A percentile compares a stretch with the other conserved stretches of the same genome.
These are phyloP conservation scores for Chaunax sp. DNA, from an alignment of 2,797 vertebrate genomes.

Conservation along the genomic window DNA sequence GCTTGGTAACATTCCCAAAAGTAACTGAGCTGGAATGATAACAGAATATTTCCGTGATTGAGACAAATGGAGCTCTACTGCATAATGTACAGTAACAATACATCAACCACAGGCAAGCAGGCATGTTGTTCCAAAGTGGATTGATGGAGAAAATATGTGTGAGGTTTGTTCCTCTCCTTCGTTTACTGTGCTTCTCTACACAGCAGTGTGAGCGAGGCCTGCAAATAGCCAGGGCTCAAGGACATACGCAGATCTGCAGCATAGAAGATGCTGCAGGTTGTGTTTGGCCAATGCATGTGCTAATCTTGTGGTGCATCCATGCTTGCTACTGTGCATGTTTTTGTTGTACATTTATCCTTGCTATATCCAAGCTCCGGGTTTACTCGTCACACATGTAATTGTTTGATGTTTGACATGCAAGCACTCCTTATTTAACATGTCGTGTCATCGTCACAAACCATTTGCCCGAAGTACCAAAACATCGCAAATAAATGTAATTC, in stretches of 20 bases:
- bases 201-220: conserved; percentile 4
- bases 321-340: too few species aligned
- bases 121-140: conserved; percentile 52
- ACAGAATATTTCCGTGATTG: conserved; percentile 67
- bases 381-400: too few species aligned
- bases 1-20: conserved; percentile 65
- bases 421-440: too few species aligned
- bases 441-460: too few species aligned
- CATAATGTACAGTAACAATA: conserved; percentile 63
- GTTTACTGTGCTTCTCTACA: conserved; percentile 22
- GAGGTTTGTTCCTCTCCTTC: conserved; percentile 41
- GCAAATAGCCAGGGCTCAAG: conserved; percentile 2
- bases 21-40: conserved; percentile 72
- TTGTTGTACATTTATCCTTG: too few species aligned
- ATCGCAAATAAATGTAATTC: too few species aligned
- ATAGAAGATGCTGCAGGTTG: neutral
- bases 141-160: conserved; percentile 55
- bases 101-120: conserved; percentile 67
- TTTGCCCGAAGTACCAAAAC: too few species aligned
- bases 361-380: too few species aligned
- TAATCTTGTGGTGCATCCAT: too few species aligned
- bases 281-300: too few species aligned
- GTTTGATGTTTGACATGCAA: too few species aligned
- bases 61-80: conserved; percentile 69
- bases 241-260: too few species aligned